phyloP scores from a whole-genome alignment of 2,888 invertebrate species.

The Spicauda simplicius region DNA sequence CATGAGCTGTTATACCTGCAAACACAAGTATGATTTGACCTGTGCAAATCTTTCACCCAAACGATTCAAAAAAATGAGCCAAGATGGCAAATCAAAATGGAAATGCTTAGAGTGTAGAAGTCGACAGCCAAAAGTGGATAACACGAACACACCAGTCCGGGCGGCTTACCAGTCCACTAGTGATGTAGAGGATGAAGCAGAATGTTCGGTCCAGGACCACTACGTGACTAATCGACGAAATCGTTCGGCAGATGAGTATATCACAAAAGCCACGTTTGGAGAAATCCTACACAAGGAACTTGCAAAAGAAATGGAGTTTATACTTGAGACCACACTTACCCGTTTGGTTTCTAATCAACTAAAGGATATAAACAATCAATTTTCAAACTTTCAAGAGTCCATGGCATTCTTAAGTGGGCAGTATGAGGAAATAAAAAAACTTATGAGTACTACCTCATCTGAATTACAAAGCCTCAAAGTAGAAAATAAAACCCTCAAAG shows the following conservation, averaged over 20 bases:
- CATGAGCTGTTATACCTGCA: background rate
- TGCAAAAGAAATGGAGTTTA: background rate
- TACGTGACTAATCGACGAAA: conserved; percentile 2
- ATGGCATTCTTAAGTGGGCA: conserved; percentile 2
- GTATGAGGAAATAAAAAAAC: too few species aligned
- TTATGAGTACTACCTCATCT: too few species aligned
- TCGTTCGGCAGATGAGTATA: background rate
- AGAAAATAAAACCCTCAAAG: background rate
- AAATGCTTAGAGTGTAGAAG: conserved; percentile 26
- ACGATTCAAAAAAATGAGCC: conserved; percentile 12
- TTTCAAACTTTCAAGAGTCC: conserved; percentile 2
- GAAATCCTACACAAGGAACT: background rate
- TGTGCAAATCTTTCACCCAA: conserved; percentile 15
- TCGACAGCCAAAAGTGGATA: conserved; percentile 14
- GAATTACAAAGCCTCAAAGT: too few species aligned
- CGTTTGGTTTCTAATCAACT: background rate
- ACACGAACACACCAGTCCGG: conserved; percentile 25
- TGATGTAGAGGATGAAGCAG: background rate
- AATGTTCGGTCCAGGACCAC: background rate
- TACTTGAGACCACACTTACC: background rate
- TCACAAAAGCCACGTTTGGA: background rate
- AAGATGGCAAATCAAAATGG: conserved; percentile 18
- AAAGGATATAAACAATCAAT: background rate
- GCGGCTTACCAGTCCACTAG: background rate
- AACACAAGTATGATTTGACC: background rate